Base-by-base conservation (phyloP, 2,113 vertebrate species). In the Microtus richardsoni region DNA sequence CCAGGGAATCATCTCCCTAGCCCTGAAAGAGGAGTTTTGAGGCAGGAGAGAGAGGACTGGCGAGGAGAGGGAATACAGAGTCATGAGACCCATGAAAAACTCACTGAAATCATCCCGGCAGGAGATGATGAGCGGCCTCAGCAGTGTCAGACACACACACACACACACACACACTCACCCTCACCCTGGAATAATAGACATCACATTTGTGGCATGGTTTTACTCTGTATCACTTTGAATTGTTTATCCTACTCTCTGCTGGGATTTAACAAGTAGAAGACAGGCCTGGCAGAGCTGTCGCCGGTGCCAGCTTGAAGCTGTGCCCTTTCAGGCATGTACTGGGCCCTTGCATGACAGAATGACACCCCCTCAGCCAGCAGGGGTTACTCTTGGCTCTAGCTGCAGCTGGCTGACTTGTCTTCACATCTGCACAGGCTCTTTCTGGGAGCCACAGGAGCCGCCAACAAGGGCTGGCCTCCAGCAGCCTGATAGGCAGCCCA, bases 401-500 rank as follows among this genome's bases (percentile, higher is more conserved):
- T 94, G 90, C 88, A 93, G 88, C 97, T 97, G 96, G 95, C 91
- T 95, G 93, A 96, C 93, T 91, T 91, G 91, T 96, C 68, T 91
- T 82, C 78, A 87, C 73, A 80, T 94, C 78, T 52, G 66, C 94
- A 68, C 11, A 12, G 52, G 74, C 77, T 91, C 88, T 97, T 95
- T 92, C 79, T 79, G 88, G 77, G 93, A 94, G 89, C 79, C 0
- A 0, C 7, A 47, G 91, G 80, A 95, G 88, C 92, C 41, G 73
- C 93, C 92, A 88, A 96, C 52, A 36, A 94, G 74, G 33, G 83
- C 64, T 85, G 92, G 89, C 95, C 74, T 94, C 94, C 39, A 89
- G 93, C 85, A 91, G 92, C 86, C 90, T 92, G 90, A 98, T 96
- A 94, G 97, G 97, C 98, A 97, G 97, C 68, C 94, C 95, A 96